Base-by-base conservation (phyloP, 1,140 invertebrate species). In the Drosophila teissieri region DNA sequence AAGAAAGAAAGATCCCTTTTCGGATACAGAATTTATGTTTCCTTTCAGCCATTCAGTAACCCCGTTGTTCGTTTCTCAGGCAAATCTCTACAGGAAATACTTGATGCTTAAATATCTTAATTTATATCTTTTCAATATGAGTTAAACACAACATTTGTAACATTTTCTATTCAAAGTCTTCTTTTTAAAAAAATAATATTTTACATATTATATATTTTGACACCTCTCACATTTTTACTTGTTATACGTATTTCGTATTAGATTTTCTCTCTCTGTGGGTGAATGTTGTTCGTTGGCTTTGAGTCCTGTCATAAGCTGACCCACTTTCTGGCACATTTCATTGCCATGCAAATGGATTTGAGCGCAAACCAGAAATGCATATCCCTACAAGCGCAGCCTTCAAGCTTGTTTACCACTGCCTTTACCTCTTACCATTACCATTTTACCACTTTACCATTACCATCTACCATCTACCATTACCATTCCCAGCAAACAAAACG, bases 1-100 rank as follows among this genome's bases (percentile, higher is more conserved):
- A 34, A 45, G 22, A 73, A 73, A 61, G 44, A 72, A 39, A 73
- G 52, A 72, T 63, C 79, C 80, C 80, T 82, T 84, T 62, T 58
- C 34, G 54, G 55, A 57, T 56, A 78, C 44, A 53, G 56, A 54
- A 78, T 82, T 88, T 78, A 86, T 86, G 82, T 68, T 88, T 88
- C 83, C 81, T 80, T 73, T 34, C 8, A 40, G 49, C 11, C 48
- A 48, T 70, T 45, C 65, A 46, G 68, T 70, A 70, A 70, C 68
- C 27, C 14, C 44, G 22, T n/a, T 22, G 37, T 49, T 52, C 37
- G 8, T 31, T 31, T 31, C 31, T 31, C 31, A 31, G 57, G 19
- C 37, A 45, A 36, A 45, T 64, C 19, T 46, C 22, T 12, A 11
- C 5, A 22, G 12, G 24, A 24, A 24, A 17, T 11, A 2, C 8